Evolutionary conservation across 2,888 invertebrate species (phyloP).

Genomic region (Heterodera filipjevi): DNA sequence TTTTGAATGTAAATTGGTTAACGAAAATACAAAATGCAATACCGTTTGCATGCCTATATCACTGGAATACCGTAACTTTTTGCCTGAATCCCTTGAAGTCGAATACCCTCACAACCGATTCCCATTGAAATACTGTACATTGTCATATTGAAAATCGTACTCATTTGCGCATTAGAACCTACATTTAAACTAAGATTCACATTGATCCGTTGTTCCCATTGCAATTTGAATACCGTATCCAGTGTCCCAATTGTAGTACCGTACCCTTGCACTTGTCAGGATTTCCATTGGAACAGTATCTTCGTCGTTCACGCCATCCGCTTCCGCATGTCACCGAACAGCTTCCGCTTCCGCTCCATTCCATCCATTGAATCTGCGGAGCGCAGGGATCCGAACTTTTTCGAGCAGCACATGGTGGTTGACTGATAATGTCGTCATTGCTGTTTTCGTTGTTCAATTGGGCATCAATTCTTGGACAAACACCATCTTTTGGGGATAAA

Average conservation of each 20-base stretch:
- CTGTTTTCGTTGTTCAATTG: neutral
- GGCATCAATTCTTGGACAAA: neutral
- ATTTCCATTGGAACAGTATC: constrained; percentile 43
- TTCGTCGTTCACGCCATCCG: constrained; percentile 36
- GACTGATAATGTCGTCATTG: neutral
- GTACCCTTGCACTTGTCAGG: constrained; percentile 36
- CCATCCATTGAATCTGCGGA: constrained; percentile 31
- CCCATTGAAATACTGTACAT: no score
- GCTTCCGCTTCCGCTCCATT: constrained; percentile 31
- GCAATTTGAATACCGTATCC: neutral
- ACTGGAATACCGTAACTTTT: no score
- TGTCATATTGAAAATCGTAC: no score
- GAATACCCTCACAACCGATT: no score
- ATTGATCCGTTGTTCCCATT: no score
- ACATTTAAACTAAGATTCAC: no score
- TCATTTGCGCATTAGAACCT: no score
- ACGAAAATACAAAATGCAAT: no score
- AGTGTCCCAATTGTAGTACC: neutral
- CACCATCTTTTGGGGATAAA: neutral
- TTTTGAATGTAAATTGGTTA: no score
- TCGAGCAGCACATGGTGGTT: constrained; percentile 20
- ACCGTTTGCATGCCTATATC: no score
- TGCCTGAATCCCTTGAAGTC: no score
- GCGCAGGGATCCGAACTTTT: constrained; percentile 30
- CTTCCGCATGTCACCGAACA: constrained; percentile 44